Conservation (phyloP, 2,888 invertebrate genomes). For the Troides helena region DNA sequence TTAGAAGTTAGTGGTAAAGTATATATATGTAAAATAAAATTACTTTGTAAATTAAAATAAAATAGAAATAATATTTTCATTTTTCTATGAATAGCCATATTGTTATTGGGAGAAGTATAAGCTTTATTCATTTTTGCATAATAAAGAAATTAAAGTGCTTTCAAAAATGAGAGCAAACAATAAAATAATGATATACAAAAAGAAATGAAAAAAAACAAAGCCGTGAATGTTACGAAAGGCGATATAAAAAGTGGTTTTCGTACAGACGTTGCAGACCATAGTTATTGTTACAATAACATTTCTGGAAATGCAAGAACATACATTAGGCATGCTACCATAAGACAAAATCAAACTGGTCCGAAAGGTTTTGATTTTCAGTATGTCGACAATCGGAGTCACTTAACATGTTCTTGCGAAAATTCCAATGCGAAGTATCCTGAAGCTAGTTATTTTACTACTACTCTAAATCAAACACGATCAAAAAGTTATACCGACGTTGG, state of each 20-base stretch:
- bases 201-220: conserved; percentile 47
- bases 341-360: conserved; percentile 2
- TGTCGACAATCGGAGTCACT: conserved; percentile 31
- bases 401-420: conserved; percentile 30
- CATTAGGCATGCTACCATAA: conserved; percentile 7
- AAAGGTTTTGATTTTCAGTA: conserved; percentile 12
- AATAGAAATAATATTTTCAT: neutral
- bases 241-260: conserved; percentile 35
- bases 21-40: neutral
- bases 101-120: neutral
- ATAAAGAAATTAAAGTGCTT: neutral
- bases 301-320: conserved; percentile 31
- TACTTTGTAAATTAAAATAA: neutral
- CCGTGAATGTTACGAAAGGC: conserved; percentile 47
- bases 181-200: conserved; percentile 52
- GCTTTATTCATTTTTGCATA: neutral
- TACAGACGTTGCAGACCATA: conserved; percentile 33
- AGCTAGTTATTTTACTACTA: conserved; percentile 16
- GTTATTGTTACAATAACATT: conserved; percentile 33
- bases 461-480: conserved; percentile 14
- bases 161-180: conserved; percentile 34
- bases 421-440: conserved; percentile 10
- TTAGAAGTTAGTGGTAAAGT: neutral
- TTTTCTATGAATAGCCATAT: neutral
- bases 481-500: conserved; percentile 53